These are phyloP conservation scores for Calidris pugnax DNA, from an alignment of 2,113 vertebrate species.

Conservation along the genomic window DNA sequence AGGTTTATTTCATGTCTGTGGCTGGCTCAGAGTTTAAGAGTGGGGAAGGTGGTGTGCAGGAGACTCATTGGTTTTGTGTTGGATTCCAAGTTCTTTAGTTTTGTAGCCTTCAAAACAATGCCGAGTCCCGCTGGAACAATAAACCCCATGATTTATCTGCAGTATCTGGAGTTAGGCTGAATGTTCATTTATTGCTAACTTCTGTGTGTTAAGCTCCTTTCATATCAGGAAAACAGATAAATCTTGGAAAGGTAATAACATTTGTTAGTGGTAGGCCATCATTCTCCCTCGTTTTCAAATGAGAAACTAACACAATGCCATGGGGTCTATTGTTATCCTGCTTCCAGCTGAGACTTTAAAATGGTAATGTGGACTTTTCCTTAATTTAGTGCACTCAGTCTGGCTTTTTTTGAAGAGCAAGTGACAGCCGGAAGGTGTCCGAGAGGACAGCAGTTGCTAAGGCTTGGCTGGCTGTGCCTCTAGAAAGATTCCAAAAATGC, in stretches of 20 bases:
- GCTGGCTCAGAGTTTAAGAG: neutral
- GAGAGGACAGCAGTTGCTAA: slow-evolving; percentile 12
- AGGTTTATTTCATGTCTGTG: neutral
- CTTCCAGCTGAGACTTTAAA: slow-evolving; percentile 64
- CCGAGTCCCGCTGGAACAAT: neutral
- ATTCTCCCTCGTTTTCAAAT: slow-evolving; percentile 2
- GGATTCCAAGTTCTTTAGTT: slow-evolving; percentile 23
- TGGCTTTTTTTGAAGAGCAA: neutral
- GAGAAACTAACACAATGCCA: neutral
- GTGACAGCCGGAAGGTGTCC: neutral
- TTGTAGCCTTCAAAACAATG: neutral
- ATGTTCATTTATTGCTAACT: slow-evolving; percentile 20
- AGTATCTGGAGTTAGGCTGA: slow-evolving; percentile 12
- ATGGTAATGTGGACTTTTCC: slow-evolving; percentile 27
- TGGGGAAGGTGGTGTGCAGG: neutral
- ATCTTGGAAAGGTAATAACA: slow-evolving; percentile 29
- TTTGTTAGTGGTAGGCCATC: neutral
- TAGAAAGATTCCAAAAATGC: slow-evolving; percentile 47
- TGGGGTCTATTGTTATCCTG: slow-evolving; percentile 1
- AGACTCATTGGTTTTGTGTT: neutral
- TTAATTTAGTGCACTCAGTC: neutral
- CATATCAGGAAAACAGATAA: slow-evolving; percentile 14
- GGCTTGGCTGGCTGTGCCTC: neutral
- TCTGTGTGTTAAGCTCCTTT: neutral
- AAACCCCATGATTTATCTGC: slow-evolving; percentile 10